A percentile compares a stretch with the other conserved stretches of the same genome.
Conservation (phyloP, 2,797 vertebrate species). For the Mus spretus region DNA sequence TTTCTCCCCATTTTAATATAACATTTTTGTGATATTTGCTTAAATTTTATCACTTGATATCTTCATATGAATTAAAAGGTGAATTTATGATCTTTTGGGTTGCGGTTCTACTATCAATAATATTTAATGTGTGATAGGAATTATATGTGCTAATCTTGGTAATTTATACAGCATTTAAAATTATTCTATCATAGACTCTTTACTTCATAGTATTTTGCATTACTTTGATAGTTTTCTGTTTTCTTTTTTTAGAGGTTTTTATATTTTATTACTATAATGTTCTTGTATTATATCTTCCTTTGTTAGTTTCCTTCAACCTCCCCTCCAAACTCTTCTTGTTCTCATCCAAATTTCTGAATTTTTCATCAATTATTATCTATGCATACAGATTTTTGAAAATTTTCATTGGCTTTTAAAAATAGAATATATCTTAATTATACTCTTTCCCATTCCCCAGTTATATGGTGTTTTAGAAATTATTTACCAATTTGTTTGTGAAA, state of each 20-base stretch:
- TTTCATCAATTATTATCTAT: not conserved
- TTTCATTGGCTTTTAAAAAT: not conserved
- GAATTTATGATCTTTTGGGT: not conserved
- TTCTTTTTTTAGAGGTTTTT: not conserved
- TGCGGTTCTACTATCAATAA: not conserved
- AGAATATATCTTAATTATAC: not conserved
- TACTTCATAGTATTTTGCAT: not conserved
- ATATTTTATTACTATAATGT: not conserved
- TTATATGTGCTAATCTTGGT: no score
- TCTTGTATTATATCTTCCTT: not conserved
- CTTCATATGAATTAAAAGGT: not conserved
- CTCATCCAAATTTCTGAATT: not conserved
- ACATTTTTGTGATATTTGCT: not conserved
- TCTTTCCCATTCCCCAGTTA: not conserved
- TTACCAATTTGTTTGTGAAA: not conserved
- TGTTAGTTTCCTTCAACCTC: not conserved
- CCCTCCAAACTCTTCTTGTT: not conserved
- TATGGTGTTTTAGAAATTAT: not conserved
- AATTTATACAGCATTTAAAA: not conserved
- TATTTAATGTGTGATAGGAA: not conserved
- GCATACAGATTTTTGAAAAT: not conserved
- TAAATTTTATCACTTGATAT: not conserved
- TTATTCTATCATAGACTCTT: not conserved
- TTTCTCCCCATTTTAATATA: not conserved
- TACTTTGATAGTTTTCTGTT: not conserved